Conservation (phyloP, 1,140 invertebrate genomes). For the Pseudomyrmex sp. region DNA sequence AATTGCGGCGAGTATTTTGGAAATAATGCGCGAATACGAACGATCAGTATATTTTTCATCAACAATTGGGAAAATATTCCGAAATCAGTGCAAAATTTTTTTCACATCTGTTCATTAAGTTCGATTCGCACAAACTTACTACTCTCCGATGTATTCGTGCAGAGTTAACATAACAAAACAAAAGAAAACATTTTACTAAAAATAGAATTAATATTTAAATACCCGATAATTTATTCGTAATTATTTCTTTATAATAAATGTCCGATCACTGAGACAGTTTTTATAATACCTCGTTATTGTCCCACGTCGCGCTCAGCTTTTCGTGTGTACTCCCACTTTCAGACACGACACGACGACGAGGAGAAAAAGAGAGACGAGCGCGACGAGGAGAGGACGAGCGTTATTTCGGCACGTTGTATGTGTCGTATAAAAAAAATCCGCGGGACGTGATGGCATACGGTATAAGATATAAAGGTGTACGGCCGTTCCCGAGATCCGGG, state of each 20-base stretch:
- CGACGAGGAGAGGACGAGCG: background rate
- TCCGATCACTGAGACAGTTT: too few species aligned
- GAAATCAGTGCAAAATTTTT: slow-evolving; percentile 36
- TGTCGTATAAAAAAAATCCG: slow-evolving; percentile 41
- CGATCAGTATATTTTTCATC: background rate
- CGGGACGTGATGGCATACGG: slow-evolving; percentile 40
- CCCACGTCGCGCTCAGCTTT: background rate
- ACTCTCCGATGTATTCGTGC: background rate
- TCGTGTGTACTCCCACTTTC: too few species aligned
- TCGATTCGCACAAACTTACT: too few species aligned
- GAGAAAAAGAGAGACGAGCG: background rate
- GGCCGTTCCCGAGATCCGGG: slow-evolving; percentile 1
- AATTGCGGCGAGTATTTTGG: background rate
- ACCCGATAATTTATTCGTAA: too few species aligned
- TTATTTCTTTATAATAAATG: too few species aligned
- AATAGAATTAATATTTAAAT: too few species aligned
- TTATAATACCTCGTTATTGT: background rate
- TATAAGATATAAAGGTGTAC: slow-evolving; percentile 10
- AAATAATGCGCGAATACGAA: slow-evolving; percentile 2
- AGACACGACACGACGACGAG: too few species aligned
- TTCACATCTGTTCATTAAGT: slow-evolving; percentile 29
- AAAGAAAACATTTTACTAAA: too few species aligned
- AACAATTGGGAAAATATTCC: background rate
- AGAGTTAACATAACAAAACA: background rate
- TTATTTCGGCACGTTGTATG: slow-evolving; percentile 15